A percentile compares a stretch with the other conserved stretches of the same genome.
Conservation (phyloP, 2,797 vertebrate species). For the Tenualosa ilisha region DNA sequence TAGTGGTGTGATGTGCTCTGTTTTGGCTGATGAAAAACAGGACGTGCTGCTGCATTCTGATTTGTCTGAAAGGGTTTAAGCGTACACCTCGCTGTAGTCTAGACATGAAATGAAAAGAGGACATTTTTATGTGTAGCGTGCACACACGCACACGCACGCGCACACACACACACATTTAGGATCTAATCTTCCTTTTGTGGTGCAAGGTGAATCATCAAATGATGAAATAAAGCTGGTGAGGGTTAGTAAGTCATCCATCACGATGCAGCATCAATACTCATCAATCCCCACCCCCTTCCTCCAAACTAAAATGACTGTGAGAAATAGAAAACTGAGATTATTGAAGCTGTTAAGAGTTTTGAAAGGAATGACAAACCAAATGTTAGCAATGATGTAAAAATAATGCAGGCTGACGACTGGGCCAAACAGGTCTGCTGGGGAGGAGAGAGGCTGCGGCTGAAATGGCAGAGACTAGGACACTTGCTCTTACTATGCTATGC, state of each 20-base stretch:
- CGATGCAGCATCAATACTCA: background rate
- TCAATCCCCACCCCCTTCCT: background rate
- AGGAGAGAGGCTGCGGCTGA: background rate
- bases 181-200: background rate
- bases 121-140: background rate
- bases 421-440: background rate
- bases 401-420: background rate
- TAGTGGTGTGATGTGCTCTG: background rate
- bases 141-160: background rate
- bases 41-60: background rate
- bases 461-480: background rate
- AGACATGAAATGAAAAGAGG: background rate
- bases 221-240: background rate
- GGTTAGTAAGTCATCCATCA: background rate
- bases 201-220: background rate
- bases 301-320: background rate
- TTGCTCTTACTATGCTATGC: background rate
- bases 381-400: background rate
- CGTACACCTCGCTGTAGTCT: background rate
- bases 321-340: too few species aligned
- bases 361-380: background rate
- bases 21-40: background rate
- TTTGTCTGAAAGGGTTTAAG: background rate
- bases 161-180: background rate
- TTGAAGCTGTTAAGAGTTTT: background rate